Evolutionary conservation across 2,797 vertebrate genomes (phyloP), one percentile per base, ranked within the genome.

Genomic region (Betta splendens): DNA sequence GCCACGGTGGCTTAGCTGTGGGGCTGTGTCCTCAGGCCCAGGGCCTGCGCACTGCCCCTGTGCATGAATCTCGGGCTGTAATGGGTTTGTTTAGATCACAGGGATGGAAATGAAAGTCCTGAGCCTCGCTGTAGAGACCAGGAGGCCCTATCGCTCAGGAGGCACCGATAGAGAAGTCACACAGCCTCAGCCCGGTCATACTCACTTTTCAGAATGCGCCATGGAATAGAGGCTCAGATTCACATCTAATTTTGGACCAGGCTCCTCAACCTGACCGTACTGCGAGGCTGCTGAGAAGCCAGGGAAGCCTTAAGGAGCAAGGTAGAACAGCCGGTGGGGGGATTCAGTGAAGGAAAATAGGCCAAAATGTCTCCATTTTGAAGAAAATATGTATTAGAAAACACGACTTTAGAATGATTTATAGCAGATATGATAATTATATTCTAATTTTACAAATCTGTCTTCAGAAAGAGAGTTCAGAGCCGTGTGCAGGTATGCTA

Each of bases 51-150:
- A 77, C 84, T 89, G 85, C 80, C 80, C 86, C 80, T 69, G 70
- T 81, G 81, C 69, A 73, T 83, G 83, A 73, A 73, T 78, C 73
- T 74, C 76, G 74, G 73, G 48, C 57, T 18, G 81, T 92, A 92
- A 93, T 92, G 87, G 91, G 91, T 89, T 93, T 92, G 91, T 91
- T 91, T 91, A 90, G 88, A 92, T 93, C 91, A 91, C 89, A 92
- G 89, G 89, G 81, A 91, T 90, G 90, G 91, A 92, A 92, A 92
- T 92, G 88, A 77, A 87, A 86, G 83, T 89, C 84, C 81, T 90
- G 87, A 92, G 91, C 89, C 81, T 58, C 47, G 37, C 62, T 56
- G 79, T 74, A 61, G 74, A 79, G 76, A 81, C 78, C 80, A 83
- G 83, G 82, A 87, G 85, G 77, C 76, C 79, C 73, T 89, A 86